Percentiles rank a stretch among this genome's conserved stretches.
phyloP scores from a whole-genome alignment of 2,113 vertebrate genomes.

The Podocnemis expansa region DNA sequence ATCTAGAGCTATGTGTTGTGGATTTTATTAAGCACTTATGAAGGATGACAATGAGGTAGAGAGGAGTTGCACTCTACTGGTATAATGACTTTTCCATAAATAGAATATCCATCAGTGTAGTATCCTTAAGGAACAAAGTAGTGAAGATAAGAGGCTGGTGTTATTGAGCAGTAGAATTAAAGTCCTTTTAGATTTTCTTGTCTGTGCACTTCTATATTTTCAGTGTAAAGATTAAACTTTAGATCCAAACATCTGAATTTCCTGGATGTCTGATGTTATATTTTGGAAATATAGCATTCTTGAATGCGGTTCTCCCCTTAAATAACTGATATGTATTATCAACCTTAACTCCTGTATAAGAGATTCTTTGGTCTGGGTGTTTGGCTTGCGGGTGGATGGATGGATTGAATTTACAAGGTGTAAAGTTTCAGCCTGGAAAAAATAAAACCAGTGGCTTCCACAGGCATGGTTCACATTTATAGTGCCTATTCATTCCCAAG shows the following conservation, averaged over 20 bases:
- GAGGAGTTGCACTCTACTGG: neutral
- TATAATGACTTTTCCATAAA: neutral
- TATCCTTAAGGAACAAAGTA: neutral
- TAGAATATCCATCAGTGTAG: neutral
- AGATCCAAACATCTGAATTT: neutral
- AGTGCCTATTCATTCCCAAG: neutral
- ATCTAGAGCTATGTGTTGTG: neutral
- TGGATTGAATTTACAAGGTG: neutral
- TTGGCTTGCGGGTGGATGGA: neutral
- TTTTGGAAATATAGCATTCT: neutral
- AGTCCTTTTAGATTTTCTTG: neutral
- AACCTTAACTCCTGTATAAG: neutral
- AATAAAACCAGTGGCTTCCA: neutral
- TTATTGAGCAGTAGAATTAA: neutral
- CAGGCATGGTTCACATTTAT: neutral
- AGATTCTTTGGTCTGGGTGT: neutral
- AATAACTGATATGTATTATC: neutral
- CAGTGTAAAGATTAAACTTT: neutral
- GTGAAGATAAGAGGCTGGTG: neutral
- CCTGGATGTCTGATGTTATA: neutral
- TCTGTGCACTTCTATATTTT: neutral
- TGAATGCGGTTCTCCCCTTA: neutral
- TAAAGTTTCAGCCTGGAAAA: neutral
- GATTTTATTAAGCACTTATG: neutral
- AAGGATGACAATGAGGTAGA: neutral